These are phyloP conservation scores for Cassiopea xamachana DNA, from an alignment of 30 jellyfish, hydroid and myxozoan genomes.

Conservation along the genomic window DNA sequence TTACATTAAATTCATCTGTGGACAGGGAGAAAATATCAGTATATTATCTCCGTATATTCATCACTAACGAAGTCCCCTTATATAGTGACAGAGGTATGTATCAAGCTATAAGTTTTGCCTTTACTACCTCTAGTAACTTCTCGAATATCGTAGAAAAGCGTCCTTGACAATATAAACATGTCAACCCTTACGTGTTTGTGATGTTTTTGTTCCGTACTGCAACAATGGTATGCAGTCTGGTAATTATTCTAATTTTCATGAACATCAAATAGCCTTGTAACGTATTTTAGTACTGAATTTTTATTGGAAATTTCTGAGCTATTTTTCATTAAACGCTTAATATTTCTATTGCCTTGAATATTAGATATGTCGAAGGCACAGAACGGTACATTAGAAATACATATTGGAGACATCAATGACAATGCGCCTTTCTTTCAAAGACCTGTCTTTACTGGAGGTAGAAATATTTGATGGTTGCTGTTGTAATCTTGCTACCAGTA, in stretches of 20 bases:
- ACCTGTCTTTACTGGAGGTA: constrained; percentile 71
- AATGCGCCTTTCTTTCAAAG: constrained; percentile 53
- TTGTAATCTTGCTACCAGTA: background rate
- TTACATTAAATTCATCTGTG: constrained; percentile 33
- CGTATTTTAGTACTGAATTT: too few species aligned
- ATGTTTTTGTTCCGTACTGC: too few species aligned
- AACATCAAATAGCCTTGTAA: too few species aligned
- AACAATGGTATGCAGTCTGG: too few species aligned
- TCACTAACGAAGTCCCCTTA: background rate
- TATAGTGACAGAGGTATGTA: constrained; percentile 28
- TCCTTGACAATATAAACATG: background rate
- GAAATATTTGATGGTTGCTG: too few species aligned
- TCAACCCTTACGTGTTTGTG: too few species aligned
- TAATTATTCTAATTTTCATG: too few species aligned
- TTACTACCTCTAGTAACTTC: background rate
- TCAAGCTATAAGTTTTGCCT: background rate
- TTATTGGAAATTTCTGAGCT: background rate
- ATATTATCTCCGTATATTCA: constrained; percentile 17
- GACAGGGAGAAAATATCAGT: constrained; percentile 62
- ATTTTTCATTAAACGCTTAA: background rate
- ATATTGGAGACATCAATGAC: constrained; percentile 48
- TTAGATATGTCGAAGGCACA: background rate
- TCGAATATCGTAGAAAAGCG: background rate
- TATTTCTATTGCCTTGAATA: background rate
- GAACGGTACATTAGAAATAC: constrained; percentile 45